A percentile compares a stretch with the other conserved stretches of the same genome.
These are phyloP conservation scores for Maniola jurtina DNA, from an alignment of 1,140 invertebrate genomes.

Conservation along the genomic window DNA sequence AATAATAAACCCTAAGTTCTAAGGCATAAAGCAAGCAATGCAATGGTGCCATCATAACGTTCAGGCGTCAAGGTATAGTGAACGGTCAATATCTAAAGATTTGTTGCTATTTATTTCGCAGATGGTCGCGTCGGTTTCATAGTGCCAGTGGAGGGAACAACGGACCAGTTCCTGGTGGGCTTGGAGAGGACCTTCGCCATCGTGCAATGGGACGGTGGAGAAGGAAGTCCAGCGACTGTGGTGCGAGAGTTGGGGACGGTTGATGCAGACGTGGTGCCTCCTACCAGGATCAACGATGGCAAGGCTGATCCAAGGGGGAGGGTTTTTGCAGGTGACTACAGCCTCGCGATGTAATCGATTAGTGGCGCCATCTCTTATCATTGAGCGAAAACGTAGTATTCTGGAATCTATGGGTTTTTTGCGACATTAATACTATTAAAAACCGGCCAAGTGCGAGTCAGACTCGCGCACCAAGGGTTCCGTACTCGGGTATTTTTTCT, in stretches of 20 bases:
- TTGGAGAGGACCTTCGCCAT: conserved; percentile 81
- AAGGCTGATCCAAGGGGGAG: conserved; percentile 90
- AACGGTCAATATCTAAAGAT: no score
- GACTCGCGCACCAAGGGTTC: no score
- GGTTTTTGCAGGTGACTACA: conserved; percentile 86
- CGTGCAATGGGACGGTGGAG: conserved; percentile 84
- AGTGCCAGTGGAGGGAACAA: conserved; percentile 83
- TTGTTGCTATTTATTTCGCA: conserved; percentile 23
- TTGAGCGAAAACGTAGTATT: no score
- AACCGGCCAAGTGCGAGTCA: no score
- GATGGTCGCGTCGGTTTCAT: conserved; percentile 79
- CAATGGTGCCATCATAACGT: no score
- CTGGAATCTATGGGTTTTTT: no score
- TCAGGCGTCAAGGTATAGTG: no score
- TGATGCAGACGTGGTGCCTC: conserved; percentile 74
- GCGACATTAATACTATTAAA: no score
- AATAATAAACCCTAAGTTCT: no score
- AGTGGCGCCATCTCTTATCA: no score
- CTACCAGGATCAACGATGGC: conserved; percentile 90
- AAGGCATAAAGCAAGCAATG: no score
- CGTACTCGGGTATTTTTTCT: no score
- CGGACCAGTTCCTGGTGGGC: conserved; percentile 83
- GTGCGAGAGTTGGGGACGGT: conserved; percentile 80
- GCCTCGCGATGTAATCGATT: background rate
- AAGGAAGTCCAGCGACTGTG: conserved; percentile 71